Evolutionary conservation across 2,797 vertebrate species (phyloP), one percentile per base, ranked within the genome.

Genomic region (Platyrinchus mystaceus): DNA sequence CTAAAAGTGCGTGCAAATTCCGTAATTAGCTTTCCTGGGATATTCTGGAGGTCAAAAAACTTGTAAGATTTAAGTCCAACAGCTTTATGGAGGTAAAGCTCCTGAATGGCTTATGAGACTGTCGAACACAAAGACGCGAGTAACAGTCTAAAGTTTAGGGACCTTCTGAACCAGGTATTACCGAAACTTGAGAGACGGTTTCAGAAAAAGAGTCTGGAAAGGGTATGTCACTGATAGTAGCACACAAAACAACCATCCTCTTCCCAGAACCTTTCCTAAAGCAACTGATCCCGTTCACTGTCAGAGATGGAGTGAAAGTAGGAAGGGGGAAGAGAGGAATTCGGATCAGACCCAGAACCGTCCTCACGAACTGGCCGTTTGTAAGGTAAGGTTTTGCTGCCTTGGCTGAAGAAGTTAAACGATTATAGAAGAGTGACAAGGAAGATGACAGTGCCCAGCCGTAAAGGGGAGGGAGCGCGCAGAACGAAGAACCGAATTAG

Each of bases 21-120:
- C 7, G 2, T 10, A 32, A 46, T 39, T 58, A 14, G n/a, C 46
- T 58, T 27, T 46, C 64, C 43, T 0, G 64, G 41, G 37, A 64
- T 46, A 70, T 53, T 67, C 46, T 16, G 56, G 17, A 77, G 22
- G 20, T 59, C 19, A 41, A 60, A 32, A 52, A 62, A 64, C 8
- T n/a, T 30, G 1, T 2, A 47, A 41, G 14, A 53, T 34, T 68
- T 53, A 76, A 81, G 17, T n/a, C 14, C 30, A 27, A 47, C 6
- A 77, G 44, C 34, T 90, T 87, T 46, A 80, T 0, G 7, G 44
- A 85, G 22, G 44, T 16, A 49, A 90, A 85, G 52, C 23, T 52
- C 30, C n/a, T 10, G 17, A 74, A 64, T 3, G 26, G 36, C 24
- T 87, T 49, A 23, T 0, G 0, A 0, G 10, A 77, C 47, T 28